Percentiles rank a stretch among this genome's conserved stretches.
Conservation (phyloP, 2,113 vertebrate species). For the Solenodon paradoxus region DNA sequence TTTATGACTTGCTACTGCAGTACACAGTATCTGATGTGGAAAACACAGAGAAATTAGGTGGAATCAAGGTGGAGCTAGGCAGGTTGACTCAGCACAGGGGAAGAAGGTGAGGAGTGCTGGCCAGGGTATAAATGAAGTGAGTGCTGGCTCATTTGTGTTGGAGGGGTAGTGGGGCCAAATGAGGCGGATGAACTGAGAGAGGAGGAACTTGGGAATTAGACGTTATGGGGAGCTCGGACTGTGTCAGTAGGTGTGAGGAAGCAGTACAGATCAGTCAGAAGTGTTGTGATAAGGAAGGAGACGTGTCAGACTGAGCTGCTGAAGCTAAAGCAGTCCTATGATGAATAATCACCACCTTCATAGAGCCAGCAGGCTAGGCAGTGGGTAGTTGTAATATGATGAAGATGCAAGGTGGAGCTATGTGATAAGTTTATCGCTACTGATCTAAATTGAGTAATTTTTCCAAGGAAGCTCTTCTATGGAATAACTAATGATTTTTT, state of each 20-base stretch:
- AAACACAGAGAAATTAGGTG: not conserved
- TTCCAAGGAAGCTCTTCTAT: not conserved
- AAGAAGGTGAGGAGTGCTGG: not conserved
- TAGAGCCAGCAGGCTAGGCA: not conserved
- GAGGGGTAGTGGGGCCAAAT: not conserved
- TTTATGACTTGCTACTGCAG: not conserved
- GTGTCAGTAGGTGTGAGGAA: not conserved
- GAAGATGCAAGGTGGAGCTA: not conserved
- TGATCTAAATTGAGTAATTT: not conserved
- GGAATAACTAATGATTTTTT: not conserved
- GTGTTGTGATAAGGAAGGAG: not conserved
- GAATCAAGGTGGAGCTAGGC: not conserved
- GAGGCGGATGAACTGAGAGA: not conserved
- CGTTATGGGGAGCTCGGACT: not conserved
- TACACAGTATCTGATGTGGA: not conserved
- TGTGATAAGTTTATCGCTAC: not conserved
- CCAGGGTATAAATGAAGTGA: not conserved
- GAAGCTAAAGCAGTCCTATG: not conserved
- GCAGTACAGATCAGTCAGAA: not conserved
- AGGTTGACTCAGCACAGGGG: not conserved
- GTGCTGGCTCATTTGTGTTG: not conserved
- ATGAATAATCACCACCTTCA: not conserved
- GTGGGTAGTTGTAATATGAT: too few relatives aligned
- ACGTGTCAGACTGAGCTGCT: not conserved
- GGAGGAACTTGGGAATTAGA: not conserved